A percentile compares a stretch with the other conserved stretches of the same genome.
These are phyloP conservation scores for Platycercus adscitus DNA, from an alignment of 2,113 vertebrate species.

Conservation along the genomic window DNA sequence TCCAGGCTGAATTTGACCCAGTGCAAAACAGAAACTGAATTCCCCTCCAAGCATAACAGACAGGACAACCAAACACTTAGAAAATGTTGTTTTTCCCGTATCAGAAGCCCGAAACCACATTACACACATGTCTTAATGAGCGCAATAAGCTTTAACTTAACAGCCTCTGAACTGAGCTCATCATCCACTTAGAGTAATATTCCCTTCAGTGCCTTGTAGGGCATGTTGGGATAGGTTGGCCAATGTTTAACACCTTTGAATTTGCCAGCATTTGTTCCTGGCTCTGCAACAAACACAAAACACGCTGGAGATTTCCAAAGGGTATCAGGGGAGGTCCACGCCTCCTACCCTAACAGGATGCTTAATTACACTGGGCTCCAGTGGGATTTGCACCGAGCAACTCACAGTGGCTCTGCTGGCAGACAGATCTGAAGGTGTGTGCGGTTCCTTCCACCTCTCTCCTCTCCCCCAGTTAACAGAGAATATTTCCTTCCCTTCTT, in stretches of 20 bases:
- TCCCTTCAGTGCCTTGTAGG: constrained; percentile 7
- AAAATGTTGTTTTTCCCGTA: background rate
- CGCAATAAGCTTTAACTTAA: constrained; percentile 40
- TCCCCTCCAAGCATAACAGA: background rate
- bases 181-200: constrained; percentile 37
- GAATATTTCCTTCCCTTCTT: background rate
- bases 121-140: constrained; percentile 41
- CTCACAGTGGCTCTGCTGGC: background rate
- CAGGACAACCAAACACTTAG: constrained; percentile 1
- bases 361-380: background rate
- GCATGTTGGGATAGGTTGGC: background rate
- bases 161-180: constrained; percentile 37
- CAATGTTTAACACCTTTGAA: constrained; percentile 45
- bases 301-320: background rate
- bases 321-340: background rate
- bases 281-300: constrained; percentile 35
- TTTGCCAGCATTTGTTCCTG: constrained; percentile 50
- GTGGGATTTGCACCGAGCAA: background rate
- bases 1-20: background rate
- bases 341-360: background rate
- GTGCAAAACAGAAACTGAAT: constrained; percentile 1
- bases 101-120: constrained; percentile 13
- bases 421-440: background rate
- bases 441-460: background rate
- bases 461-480: fast-evolving